These are phyloP conservation scores for Xanthorhoe spadicearia DNA, from an alignment of 2,888 invertebrate genomes.

Conservation along the genomic window DNA sequence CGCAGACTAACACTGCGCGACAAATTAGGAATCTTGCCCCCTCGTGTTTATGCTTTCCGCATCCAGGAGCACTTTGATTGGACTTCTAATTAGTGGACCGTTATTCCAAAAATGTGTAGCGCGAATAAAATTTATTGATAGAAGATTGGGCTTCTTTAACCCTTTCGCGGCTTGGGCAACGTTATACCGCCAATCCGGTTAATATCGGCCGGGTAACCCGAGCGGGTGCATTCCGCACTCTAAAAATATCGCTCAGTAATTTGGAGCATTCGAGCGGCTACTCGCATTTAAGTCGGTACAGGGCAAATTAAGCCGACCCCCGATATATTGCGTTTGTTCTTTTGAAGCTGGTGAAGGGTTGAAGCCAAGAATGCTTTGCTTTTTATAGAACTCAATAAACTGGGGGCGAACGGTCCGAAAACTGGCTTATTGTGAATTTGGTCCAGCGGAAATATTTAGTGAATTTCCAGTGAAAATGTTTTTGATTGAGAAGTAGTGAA, in stretches of 20 bases:
- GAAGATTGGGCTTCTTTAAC: conserved; percentile 59
- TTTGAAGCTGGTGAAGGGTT: conserved; percentile 84
- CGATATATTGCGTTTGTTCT: conserved; percentile 85
- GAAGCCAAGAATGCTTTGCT: conserved; percentile 84
- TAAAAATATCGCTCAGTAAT: conserved; percentile 84
- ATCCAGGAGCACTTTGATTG: conserved; percentile 47
- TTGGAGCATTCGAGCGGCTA: conserved; percentile 78
- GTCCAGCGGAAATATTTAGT: conserved; percentile 25
- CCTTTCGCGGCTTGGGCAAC: conserved; percentile 49
- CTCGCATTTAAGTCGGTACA: conserved; percentile 79
- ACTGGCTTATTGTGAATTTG: conserved; percentile 28
- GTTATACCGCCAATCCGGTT: conserved; percentile 60
- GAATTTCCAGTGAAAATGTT: conserved; percentile 12
- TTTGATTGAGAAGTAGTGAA: not conserved
- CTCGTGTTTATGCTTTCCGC: conserved; percentile 56
- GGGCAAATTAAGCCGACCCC: conserved; percentile 81
- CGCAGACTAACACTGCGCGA: conserved; percentile 64
- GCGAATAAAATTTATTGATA: conserved; percentile 43
- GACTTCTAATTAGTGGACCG: conserved; percentile 46
- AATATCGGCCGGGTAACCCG: conserved; percentile 78
- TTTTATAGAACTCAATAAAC: conserved; percentile 80
- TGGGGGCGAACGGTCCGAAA: conserved; percentile 47
- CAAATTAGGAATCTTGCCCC: conserved; percentile 66
- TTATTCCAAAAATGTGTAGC: conserved; percentile 48
- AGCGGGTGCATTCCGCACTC: conserved; percentile 80